A percentile compares a stretch with the other conserved stretches of the same genome.
These are phyloP conservation scores for Meda fulgida DNA, from an alignment of 2,797 vertebrate genomes.

Conservation along the genomic window DNA sequence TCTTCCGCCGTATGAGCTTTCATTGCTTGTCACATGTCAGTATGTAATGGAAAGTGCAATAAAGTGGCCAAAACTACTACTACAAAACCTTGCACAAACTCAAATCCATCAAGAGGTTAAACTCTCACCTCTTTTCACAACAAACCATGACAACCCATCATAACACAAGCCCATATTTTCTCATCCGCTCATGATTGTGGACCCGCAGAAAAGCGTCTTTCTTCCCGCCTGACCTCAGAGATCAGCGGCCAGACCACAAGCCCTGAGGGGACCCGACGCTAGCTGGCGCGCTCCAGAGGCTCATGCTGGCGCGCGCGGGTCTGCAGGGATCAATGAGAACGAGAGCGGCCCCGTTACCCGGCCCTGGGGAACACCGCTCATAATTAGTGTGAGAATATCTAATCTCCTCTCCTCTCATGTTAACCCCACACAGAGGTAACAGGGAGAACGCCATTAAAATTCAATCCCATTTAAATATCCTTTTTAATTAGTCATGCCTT, in stretches of 20 bases:
- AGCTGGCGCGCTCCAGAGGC: conserved; percentile 49
- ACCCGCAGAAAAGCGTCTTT: conserved; percentile 65
- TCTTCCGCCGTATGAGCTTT: not conserved
- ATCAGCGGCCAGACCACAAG: conserved; percentile 72
- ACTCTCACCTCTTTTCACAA: conserved; percentile 8
- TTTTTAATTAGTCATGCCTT: conserved; percentile 87
- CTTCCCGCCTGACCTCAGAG: conserved; percentile 77
- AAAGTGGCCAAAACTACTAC: not conserved
- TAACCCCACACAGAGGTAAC: conserved; percentile 84
- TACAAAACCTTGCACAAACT: not conserved
- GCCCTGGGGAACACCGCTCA: conserved; percentile 77
- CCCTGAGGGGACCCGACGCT: conserved; percentile 63
- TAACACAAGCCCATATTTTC: conserved; percentile 10
- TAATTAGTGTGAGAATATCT: conserved; percentile 87
- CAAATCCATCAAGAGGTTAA: not conserved
- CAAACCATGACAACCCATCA: conserved; percentile 19
- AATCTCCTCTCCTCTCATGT: conserved; percentile 85
- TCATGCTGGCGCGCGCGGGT: conserved; percentile 51
- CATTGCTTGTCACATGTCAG: not conserved
- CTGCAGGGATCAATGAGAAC: conserved; percentile 49
- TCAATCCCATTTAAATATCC: conserved; percentile 83
- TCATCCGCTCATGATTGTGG: conserved; percentile 8
- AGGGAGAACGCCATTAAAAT: conserved; percentile 82
- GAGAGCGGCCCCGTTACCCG: conserved; percentile 71
- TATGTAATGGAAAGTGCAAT: not conserved